Base-by-base conservation (phyloP, 1,140 invertebrate genomes). In the Scaptomyza pallida region DNA sequence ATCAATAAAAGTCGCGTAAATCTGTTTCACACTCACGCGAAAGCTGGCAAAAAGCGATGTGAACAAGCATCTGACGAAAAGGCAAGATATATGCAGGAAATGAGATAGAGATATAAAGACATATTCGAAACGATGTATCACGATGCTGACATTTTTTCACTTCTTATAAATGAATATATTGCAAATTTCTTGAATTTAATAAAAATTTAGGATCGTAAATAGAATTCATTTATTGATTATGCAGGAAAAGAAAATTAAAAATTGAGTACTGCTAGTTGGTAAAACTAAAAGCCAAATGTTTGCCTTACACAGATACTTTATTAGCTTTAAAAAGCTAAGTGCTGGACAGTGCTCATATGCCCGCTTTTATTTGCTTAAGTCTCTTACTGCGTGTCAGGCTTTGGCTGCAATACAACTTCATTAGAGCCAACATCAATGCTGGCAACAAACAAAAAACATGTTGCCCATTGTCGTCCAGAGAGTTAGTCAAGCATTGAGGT, bases 401-500 rank as follows among this genome's bases (percentile, higher is more conserved):
- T 26, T 48, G 56, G 16, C 30, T 16, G 51, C 57, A 70, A 63
- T 55, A 65, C 71, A 82, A 78, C 79, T 83, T 83, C 79, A 82
- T 82, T 83, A 82, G 79, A 78, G 77, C 47, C 79, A 63, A 55
- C 56, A 10, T 21, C 56, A 43, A 44, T 60, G 15, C 10, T 30
- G 19, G 48, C n/a, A 33, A 52, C 33, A 56, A 17, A 30, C 8
- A 43, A 72, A 72, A 65, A 67, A 41, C 13, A 55, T 72, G 69
- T 72, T 54, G 61, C 47, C 37, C 45, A 44, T 35, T 56, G 50
- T 37, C 61, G 40, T 44, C 30, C 74, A 63, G 43, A 55, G 62
- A 70, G 79, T 82, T 78, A 83, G 79, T 82, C 75, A 78, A 72
- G 75, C 81, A 67, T 72, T 52, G 71, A 47, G 43, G 65, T 67